A percentile compares a stretch with the other conserved stretches of the same genome.
phyloP scores from a whole-genome alignment of 2,113 vertebrate genomes.

The Alligator sinensis region DNA sequence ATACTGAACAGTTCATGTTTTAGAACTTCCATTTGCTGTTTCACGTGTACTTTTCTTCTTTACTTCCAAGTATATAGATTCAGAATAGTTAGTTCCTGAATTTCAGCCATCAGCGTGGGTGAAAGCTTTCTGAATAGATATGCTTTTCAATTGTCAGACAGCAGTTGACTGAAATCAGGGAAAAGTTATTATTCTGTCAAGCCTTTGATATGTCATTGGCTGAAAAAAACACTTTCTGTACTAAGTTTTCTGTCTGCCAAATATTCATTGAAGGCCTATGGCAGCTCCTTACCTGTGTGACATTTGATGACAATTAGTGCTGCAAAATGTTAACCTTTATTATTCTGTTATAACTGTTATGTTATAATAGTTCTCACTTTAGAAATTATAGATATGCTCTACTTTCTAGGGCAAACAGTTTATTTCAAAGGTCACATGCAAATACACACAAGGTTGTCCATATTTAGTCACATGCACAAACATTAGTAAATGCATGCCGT shows the following conservation, averaged over 20 bases:
- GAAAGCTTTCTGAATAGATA: slow-evolving; percentile 50
- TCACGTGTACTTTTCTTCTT: slow-evolving; percentile 35
- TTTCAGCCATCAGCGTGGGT: slow-evolving; percentile 54
- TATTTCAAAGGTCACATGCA: neutral
- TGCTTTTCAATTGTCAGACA: slow-evolving; percentile 54
- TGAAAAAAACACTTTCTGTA: slow-evolving; percentile 35
- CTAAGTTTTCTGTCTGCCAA: slow-evolving; percentile 40
- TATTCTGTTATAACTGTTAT: neutral
- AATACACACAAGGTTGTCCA: neutral
- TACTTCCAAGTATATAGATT: slow-evolving; percentile 41
- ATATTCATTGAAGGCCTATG: neutral
- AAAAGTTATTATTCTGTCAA: slow-evolving; percentile 62
- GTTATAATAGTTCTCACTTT: neutral
- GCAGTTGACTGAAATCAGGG: slow-evolving; percentile 59
- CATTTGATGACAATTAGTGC: neutral
- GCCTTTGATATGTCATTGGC: slow-evolving; percentile 49
- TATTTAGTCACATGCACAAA: neutral
- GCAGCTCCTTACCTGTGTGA: slow-evolving; percentile 4
- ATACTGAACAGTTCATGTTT: slow-evolving; percentile 34
- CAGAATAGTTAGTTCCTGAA: slow-evolving; percentile 17
- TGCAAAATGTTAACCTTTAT: neutral
- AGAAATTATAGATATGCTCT: neutral
- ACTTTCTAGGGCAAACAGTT: neutral
- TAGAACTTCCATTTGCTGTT: slow-evolving; percentile 46
- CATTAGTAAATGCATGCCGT: neutral